Evolutionary conservation across 2,113 vertebrate species (phyloP).

Genomic region (Cervus canadensis): DNA sequence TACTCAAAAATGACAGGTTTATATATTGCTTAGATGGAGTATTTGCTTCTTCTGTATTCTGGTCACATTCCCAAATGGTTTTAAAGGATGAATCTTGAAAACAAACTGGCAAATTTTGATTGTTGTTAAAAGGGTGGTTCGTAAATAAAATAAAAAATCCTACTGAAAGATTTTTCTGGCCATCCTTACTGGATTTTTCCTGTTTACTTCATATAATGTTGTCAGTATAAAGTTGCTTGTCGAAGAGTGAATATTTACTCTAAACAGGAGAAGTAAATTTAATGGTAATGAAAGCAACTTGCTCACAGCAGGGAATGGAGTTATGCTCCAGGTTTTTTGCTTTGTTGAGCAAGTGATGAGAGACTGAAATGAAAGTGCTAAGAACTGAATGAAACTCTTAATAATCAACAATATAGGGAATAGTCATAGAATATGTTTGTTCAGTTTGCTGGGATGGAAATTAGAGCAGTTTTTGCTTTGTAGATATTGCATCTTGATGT

Average conservation of each 20-base stretch:
- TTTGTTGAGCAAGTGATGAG: neutral
- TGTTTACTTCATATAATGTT: neutral
- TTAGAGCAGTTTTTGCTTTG: neutral
- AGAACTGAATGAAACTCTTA: neutral
- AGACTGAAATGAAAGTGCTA: neutral
- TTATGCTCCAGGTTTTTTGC: neutral
- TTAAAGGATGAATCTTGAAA: neutral
- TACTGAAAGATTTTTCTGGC: neutral
- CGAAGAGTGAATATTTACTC: neutral
- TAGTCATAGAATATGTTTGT: neutral
- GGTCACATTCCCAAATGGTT: neutral
- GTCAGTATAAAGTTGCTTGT: neutral
- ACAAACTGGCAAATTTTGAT: neutral
- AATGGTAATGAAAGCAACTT: constrained; percentile 21
- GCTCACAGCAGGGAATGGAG: neutral
- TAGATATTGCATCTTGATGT: neutral
- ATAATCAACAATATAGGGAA: neutral
- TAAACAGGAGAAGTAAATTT: constrained; percentile 18
- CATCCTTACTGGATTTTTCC: neutral
- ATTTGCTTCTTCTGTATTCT: neutral
- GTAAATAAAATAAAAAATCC: neutral
- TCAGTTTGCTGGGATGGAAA: neutral
- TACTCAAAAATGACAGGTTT: neutral
- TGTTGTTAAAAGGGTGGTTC: neutral
- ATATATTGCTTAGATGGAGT: neutral